Evolutionary conservation across 2,113 vertebrate genomes (phyloP).

Genomic region (Petroica traversi): DNA sequence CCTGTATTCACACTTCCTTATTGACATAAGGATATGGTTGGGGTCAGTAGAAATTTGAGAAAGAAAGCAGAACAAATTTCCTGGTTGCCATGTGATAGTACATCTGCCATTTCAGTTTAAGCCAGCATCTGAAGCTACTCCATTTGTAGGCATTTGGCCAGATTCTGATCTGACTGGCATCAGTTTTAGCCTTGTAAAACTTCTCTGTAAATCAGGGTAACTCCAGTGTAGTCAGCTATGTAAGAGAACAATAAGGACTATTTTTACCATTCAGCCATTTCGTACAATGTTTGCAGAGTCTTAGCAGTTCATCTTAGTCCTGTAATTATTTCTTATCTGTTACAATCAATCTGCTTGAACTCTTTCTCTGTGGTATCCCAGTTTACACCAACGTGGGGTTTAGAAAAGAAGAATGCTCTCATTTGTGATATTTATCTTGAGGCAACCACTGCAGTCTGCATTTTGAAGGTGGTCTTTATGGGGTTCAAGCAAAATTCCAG

Average conservation of each 20-base stretch:
- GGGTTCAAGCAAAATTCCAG: background rate
- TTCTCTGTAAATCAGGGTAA: background rate
- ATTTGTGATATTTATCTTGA: background rate
- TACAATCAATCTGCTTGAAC: background rate
- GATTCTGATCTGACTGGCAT: background rate
- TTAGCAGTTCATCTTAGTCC: background rate
- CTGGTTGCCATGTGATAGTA: constrained; percentile 5
- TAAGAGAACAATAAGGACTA: background rate
- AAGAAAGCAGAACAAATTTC: constrained; percentile 54
- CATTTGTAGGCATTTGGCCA: background rate
- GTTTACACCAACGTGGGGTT: background rate
- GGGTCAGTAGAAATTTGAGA: constrained; percentile 49
- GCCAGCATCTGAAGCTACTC: constrained; percentile 9
- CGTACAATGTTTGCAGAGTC: background rate
- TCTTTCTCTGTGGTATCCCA: background rate
- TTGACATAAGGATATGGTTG: constrained; percentile 28
- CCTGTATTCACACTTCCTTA: constrained; percentile 37
- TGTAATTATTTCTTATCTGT: background rate
- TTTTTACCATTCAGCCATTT: background rate
- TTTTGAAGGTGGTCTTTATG: background rate
- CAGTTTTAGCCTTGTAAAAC: background rate
- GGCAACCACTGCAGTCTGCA: background rate
- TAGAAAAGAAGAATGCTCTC: background rate
- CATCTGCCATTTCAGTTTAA: constrained; percentile 38
- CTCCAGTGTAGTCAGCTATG: background rate